These are phyloP conservation scores for Acropternis orthonyx DNA, from an alignment of 2,797 vertebrate genomes.

Conservation along the genomic window DNA sequence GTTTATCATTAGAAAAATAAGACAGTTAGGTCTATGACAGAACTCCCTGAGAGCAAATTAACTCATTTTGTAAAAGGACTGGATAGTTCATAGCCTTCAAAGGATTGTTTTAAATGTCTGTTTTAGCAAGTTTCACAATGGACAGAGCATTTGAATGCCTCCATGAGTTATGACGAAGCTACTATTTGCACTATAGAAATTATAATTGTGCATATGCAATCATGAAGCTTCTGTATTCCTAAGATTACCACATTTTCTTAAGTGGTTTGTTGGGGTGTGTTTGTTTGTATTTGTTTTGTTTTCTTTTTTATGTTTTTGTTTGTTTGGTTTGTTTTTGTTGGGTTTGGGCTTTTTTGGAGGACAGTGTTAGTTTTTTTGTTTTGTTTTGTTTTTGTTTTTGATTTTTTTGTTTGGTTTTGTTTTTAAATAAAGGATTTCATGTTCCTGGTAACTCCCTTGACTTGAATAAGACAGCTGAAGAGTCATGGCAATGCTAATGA, in stretches of 20 bases:
- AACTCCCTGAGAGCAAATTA: not conserved
- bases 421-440: not conserved
- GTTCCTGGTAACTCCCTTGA: not conserved
- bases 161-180: not conserved
- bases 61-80: not conserved
- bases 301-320: not conserved
- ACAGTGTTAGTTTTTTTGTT: not conserved
- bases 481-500: not conserved
- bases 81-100: not conserved
- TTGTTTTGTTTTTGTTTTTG: accelerated
- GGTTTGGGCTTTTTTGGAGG: too few species aligned
- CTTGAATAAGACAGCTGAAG: not conserved
- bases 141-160: not conserved
- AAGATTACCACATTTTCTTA: not conserved
- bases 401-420: not conserved
- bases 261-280: not conserved
- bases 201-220: not conserved
- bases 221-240: not conserved
- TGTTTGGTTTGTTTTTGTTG: not conserved
- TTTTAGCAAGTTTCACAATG: slow-evolving; percentile 18
- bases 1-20: not conserved
- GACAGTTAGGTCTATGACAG: not conserved
- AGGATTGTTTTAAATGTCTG: not conserved
- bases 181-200: not conserved
- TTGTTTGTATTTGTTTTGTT: not conserved